Evolutionary conservation across 2,888 invertebrate species (phyloP).

Genomic region (Melipona bicolor): DNA sequence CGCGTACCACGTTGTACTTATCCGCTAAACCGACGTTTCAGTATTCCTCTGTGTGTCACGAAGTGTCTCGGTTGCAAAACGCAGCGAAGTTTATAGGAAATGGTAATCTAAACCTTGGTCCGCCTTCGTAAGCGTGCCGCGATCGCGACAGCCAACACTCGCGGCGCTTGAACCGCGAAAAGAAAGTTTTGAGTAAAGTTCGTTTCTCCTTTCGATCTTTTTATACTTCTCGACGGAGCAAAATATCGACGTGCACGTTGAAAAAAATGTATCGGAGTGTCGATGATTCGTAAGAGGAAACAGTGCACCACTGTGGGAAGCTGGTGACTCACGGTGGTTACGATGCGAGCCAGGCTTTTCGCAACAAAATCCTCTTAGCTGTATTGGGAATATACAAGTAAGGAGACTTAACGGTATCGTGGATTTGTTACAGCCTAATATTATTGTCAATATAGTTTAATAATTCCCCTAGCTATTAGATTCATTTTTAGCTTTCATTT

Average conservation of each 20-base stretch:
- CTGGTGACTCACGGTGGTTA: slow-evolving; percentile 17
- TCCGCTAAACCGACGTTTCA: slow-evolving; percentile 7
- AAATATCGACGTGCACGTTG: neutral
- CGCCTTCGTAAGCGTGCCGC: slow-evolving; percentile 18
- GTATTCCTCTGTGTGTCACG: slow-evolving; percentile 25
- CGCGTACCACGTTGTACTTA: neutral
- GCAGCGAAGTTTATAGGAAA: slow-evolving; percentile 27
- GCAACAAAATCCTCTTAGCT: neutral
- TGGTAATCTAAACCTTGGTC: slow-evolving; percentile 20
- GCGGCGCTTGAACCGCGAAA: neutral
- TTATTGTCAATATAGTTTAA: no score
- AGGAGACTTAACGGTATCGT: no score
- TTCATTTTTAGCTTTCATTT: no score
- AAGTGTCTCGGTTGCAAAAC: slow-evolving; percentile 29
- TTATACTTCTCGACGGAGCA: neutral
- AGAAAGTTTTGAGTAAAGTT: neutral
- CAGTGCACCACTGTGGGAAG: neutral
- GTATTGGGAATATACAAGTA: no score
- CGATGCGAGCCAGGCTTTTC: neutral
- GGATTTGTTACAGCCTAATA: no score
- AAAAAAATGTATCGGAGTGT: neutral
- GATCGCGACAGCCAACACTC: slow-evolving; percentile 6
- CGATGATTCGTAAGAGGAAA: no score
- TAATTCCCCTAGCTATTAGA: no score
- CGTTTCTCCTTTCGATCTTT: neutral